Percentiles rank a stretch among this genome's conserved stretches.
Evolutionary conservation across 2,797 vertebrate species (phyloP).

Genomic region (Mallotus villosus): DNA sequence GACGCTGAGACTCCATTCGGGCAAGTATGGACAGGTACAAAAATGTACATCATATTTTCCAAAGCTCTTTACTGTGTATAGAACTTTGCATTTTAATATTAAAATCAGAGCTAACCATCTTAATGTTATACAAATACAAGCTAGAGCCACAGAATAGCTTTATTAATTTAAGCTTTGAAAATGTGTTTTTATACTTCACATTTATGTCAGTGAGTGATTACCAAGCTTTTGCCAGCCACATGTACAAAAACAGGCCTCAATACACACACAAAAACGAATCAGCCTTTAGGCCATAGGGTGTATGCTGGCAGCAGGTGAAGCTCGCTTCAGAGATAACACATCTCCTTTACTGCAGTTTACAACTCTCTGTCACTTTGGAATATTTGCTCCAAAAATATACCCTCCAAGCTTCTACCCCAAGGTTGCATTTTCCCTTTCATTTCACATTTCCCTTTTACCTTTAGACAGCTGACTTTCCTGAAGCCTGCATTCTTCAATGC

Average conservation of each 20-base stretch:
- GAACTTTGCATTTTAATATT: background rate
- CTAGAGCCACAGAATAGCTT: no score
- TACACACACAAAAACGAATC: background rate
- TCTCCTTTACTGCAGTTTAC: conserved; percentile 11
- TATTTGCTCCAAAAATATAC: conserved; percentile 15
- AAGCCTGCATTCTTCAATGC: conserved; percentile 18
- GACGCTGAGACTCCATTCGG: background rate
- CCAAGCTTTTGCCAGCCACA: conserved; percentile 24
- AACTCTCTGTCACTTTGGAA: conserved; percentile 13
- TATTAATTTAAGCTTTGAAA: no score
- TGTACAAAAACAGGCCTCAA: conserved; percentile 5
- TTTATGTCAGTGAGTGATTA: conserved; percentile 28
- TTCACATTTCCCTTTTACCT: background rate
- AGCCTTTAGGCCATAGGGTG: background rate
- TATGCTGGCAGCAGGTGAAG: conserved; percentile 22
- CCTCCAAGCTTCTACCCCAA: background rate
- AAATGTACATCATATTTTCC: background rate
- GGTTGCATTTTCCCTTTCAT: conserved; percentile 2
- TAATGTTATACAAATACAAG: no score
- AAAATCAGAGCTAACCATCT: no score
- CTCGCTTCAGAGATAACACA: conserved; percentile 3
- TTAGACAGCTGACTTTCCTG: conserved; percentile 7
- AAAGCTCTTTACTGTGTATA: background rate
- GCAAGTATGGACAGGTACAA: conserved; percentile 15
- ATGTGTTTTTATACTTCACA: no score